These are phyloP conservation scores for Zelostemma sp. DNA, from an alignment of 1,140 invertebrate genomes.

Conservation along the genomic window DNA sequence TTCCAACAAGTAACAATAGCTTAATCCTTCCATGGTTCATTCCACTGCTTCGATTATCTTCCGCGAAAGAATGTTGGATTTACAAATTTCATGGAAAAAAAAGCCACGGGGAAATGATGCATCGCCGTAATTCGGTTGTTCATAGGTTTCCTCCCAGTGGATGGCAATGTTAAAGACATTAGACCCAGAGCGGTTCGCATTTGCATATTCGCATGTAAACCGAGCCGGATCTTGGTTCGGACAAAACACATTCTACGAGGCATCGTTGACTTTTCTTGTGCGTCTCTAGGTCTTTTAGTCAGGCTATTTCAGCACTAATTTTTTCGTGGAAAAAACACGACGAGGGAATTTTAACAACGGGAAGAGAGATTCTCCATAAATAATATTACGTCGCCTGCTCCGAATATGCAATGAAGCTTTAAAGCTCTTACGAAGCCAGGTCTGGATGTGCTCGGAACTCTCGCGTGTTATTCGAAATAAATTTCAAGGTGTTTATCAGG, in stretches of 20 bases:
- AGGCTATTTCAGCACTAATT: too few relatives aligned
- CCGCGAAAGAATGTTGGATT: too few relatives aligned
- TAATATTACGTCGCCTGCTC: background rate
- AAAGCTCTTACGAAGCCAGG: background rate
- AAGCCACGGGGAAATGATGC: too few relatives aligned
- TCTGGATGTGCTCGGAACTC: background rate
- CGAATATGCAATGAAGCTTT: slow-evolving; percentile 2
- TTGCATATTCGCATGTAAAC: background rate
- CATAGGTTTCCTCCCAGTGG: background rate
- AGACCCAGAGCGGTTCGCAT: background rate
- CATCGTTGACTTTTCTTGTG: background rate
- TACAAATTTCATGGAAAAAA: too few relatives aligned
- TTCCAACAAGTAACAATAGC: too few relatives aligned
- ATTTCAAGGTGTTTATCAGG: too few relatives aligned
- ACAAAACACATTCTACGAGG: too few relatives aligned
- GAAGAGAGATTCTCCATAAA: background rate
- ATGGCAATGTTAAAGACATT: background rate
- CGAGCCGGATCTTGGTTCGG: too few relatives aligned
- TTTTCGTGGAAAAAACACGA: background rate
- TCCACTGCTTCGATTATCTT: too few relatives aligned
- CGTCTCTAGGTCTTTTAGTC: background rate
- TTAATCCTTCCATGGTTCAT: too few relatives aligned
- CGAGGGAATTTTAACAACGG: background rate
- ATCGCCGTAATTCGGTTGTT: background rate
- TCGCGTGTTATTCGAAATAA: background rate